Evolutionary conservation across 2,888 invertebrate genomes (phyloP), one percentile per base, ranked within the genome.

Genomic region (Lingula anatina): DNA sequence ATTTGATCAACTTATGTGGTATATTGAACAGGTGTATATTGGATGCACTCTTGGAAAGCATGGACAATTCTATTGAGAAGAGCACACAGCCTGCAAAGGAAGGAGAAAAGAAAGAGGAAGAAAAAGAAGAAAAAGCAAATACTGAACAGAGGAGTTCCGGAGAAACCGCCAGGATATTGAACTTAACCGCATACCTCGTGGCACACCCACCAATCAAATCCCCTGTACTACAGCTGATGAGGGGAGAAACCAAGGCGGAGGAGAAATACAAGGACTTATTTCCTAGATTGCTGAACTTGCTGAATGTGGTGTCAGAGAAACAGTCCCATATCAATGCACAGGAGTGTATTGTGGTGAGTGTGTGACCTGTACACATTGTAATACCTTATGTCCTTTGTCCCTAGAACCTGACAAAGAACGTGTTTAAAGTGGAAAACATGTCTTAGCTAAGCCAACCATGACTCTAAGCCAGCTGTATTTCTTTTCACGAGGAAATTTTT

Each of bases 131-230:
- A 20, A 52, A 49, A 23, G 44, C 46, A 21, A 49, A 48, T 26
- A 55, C 58, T 18, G 61, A 57, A 39, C 54, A 56, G 31, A 56
- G 56, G 41, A 51, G 78, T 53, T 79, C 78, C 24, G 74, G 78
- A 12, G 79, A 81, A 55, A 78, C 85, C 7, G 84, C 86, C 0
- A 80, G 89, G 45, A 81, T 89, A 7, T 78, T 92, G 1, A 86
- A 87, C 41, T 87, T 94, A 60, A 79, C 94, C 20, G 87, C 89
- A 0, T 89, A 89, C 66, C 77, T 94, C 1, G 84, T 89, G 0
- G 86, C 87, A 0, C 91, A 94, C 69, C 86, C 89, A 0, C 86
- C 91, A 0, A 84, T 94, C 25, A 95, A 95, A 77, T 88, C 88
- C 52, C 89, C 93, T 0, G 83, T 91, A 5, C 70, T 95, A 37